Conservation (phyloP, 2,797 vertebrate species). For the Eulemur albifrons region DNA sequence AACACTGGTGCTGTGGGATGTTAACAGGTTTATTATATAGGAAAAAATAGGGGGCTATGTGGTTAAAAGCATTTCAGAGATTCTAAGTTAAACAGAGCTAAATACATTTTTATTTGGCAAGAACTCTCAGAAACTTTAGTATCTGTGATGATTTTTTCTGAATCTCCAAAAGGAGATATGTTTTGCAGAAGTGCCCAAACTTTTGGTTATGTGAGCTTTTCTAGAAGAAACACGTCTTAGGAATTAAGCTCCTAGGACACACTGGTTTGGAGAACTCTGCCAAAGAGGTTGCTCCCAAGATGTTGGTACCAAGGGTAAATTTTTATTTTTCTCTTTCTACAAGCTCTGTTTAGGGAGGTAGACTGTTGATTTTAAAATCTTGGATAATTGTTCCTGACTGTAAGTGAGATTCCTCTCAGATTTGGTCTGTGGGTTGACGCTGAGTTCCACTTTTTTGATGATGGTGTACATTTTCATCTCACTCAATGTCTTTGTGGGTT, state of each 20-base stretch:
- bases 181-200: not conserved
- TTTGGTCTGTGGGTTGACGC: not conserved
- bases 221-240: constrained; percentile 2
- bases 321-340: not conserved
- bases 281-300: not conserved
- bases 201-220: not conserved
- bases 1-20: not conserved
- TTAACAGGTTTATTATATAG: not conserved
- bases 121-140: not conserved
- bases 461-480: not conserved
- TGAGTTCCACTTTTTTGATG: not conserved
- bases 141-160: not conserved
- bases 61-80: not conserved
- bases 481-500: not conserved
- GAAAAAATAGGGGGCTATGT: not conserved
- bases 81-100: not conserved
- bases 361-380: not conserved
- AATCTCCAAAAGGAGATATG: not conserved
- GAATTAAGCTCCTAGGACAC: not conserved
- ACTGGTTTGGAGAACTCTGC: not conserved
- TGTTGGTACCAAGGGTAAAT: not conserved
- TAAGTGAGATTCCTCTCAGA: constrained; percentile 23
- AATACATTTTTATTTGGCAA: not conserved
- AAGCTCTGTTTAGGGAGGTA: not conserved
- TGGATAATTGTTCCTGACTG: constrained; percentile 10